Evolutionary conservation across 64 coral and sea anemone genomes (phyloP), one percentile per base, ranked within the genome.

Genomic region (Astreopora myriophthalma): DNA sequence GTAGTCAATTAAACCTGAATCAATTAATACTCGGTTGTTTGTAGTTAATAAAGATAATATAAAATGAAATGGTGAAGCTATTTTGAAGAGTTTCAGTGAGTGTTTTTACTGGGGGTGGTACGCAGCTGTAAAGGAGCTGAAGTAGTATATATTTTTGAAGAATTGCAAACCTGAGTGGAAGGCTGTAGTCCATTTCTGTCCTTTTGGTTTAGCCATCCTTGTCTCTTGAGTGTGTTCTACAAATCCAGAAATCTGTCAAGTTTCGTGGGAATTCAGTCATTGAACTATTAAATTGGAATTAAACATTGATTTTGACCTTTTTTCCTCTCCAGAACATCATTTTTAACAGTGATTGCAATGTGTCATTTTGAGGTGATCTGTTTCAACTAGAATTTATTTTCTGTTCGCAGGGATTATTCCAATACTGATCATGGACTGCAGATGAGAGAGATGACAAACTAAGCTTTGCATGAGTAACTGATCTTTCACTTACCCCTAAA

Each of bases 391-490:
- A 91, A 71, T n/a, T 86, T 85, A 70, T 86, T 92, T 92, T 71
- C 85, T 58, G 35, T 92, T 92, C 63, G 75, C 90, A 92, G 90
- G 90, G 69, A 72, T 29, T 86, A 86, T 84, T 62, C 82, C 51
- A 75, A 82, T 66, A 69, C 69, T 46, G 90, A 92, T 64, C 79
- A 26, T 76, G 90, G 90, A 85, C 34, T 92, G 34, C 90, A 82
- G 68, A 69, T 92, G 82, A 81, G 73, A 58, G 81, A 92, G 60
- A 92, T 92, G 58, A 24, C 51, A 75, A 92, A 86, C 73, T 92
- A 92, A 86, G 33, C 77, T 83, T 63, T 36, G 29, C 17, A 37
- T 65, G 29, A 14, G 33, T 58, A 64, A 65, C 34, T 83, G 24
- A 48, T 55, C 16, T 79, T 79, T 55, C 38, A 24, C 10, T 83